Evolutionary conservation across 1,140 invertebrate species (phyloP).

Genomic region (Cryptotermes secundus): DNA sequence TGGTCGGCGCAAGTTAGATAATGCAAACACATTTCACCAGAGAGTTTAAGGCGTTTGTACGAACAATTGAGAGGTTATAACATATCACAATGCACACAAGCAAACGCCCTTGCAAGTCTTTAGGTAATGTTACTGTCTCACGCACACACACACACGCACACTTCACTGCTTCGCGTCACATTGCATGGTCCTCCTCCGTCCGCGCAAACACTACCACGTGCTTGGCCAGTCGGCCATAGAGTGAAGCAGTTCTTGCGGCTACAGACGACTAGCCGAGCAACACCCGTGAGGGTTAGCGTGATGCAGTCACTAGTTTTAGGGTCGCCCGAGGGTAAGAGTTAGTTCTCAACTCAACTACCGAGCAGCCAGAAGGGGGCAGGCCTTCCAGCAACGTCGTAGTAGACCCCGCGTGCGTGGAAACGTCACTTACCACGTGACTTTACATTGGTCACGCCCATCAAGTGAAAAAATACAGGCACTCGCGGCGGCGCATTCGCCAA

Average conservation of each 20-base stretch:
- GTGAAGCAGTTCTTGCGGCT: not conserved
- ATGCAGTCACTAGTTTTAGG: not conserved
- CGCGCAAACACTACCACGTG: not conserved
- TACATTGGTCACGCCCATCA: not conserved
- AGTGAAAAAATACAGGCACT: not conserved
- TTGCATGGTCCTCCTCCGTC: not conserved
- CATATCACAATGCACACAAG: too few species aligned
- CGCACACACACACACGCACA: too few species aligned
- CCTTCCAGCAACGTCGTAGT: not conserved
- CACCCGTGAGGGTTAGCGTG: not conserved
- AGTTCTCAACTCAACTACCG: not conserved
- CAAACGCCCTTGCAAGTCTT: too few species aligned
- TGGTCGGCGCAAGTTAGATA: too few species aligned
- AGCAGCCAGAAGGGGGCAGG: slow-evolving; percentile 6
- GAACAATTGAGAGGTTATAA: too few species aligned
- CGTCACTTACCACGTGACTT: slow-evolving; percentile 4
- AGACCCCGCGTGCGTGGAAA: slow-evolving; percentile 4
- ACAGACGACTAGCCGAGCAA: too few species aligned
- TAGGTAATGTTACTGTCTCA: not conserved
- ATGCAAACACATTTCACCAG: too few species aligned
- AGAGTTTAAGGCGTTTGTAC: too few species aligned
- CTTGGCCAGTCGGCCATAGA: not conserved
- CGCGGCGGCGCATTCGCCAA: not conserved
- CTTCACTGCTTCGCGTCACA: not conserved
- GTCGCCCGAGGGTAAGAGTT: not conserved